Conservation (phyloP, 1,140 invertebrate genomes). For the Drosophila sucinea region DNA sequence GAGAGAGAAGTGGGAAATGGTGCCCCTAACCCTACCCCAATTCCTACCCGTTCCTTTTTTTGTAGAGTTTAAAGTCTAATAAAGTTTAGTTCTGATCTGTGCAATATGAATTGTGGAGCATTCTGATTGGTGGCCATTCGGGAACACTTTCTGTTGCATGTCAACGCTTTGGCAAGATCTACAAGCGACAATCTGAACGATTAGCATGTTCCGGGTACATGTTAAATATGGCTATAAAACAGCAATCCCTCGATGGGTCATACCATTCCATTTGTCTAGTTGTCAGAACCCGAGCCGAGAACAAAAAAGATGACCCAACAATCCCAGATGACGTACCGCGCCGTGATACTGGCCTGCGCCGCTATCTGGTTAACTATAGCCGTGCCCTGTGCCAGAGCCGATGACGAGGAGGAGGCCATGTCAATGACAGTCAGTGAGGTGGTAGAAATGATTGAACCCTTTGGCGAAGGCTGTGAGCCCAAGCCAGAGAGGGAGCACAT, state of each 20-base stretch:
- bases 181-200: slow-evolving; percentile 26
- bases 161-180: slow-evolving; percentile 35
- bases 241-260: background rate
- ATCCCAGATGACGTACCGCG: slow-evolving; percentile 17
- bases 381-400: background rate
- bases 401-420: slow-evolving; percentile 45
- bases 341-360: slow-evolving; percentile 30
- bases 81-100: slow-evolving; percentile 23
- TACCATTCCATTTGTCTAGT: slow-evolving; percentile 12
- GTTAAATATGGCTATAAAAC: slow-evolving; percentile 36
- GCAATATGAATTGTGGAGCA: slow-evolving; percentile 8
- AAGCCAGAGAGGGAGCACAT: slow-evolving; percentile 46
- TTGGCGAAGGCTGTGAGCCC: slow-evolving; percentile 50
- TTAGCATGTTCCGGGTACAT: slow-evolving; percentile 40
- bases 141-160: slow-evolving; percentile 32
- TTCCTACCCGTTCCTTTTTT: background rate
- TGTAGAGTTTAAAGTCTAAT: slow-evolving; percentile 22
- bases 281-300: background rate
- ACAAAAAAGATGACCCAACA: slow-evolving; percentile 22
- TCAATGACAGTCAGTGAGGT: slow-evolving; percentile 54
- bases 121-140: slow-evolving; percentile 12
- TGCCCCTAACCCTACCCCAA: background rate
- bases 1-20: background rate
- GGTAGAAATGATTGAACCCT: slow-evolving; percentile 57
- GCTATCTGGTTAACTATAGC: slow-evolving; percentile 13